Evolutionary conservation across 2,113 vertebrate species (phyloP).

Genomic region (Epinephelus lanceolatus): DNA sequence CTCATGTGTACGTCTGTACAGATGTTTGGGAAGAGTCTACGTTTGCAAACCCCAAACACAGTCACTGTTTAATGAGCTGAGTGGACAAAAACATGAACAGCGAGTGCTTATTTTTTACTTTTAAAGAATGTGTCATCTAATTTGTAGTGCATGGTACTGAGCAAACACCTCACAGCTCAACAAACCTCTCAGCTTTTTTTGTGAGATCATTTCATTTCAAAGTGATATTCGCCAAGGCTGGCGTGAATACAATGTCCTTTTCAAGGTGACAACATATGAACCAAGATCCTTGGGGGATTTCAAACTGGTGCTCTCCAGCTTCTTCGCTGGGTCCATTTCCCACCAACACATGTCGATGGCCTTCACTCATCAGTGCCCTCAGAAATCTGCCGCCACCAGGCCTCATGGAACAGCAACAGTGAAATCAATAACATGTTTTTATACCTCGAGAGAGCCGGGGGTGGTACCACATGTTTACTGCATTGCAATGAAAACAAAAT

Average conservation of each 20-base stretch:
- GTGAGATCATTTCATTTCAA: no score
- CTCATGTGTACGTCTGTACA: neutral
- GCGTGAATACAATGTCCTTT: neutral
- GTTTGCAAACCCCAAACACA: neutral
- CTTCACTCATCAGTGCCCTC: slow-evolving; percentile 58
- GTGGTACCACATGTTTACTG: slow-evolving; percentile 39
- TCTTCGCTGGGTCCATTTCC: slow-evolving; percentile 58
- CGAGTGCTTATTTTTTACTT: neutral
- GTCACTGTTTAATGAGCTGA: slow-evolving; percentile 3
- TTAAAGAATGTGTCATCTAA: neutral
- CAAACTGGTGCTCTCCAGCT: slow-evolving; percentile 8
- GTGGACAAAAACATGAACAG: neutral
- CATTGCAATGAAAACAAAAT: slow-evolving; percentile 51
- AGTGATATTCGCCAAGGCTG: neutral
- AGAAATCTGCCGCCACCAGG: slow-evolving; percentile 28
- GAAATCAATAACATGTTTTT: slow-evolving; percentile 72
- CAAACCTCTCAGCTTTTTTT: neutral
- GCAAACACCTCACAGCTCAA: neutral
- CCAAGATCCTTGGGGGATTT: slow-evolving; percentile 20
- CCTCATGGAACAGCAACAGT: slow-evolving; percentile 35
- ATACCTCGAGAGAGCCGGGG: slow-evolving; percentile 44
- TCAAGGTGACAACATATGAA: slow-evolving; percentile 39
- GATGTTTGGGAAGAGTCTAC: slow-evolving; percentile 8
- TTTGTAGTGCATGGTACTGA: neutral
- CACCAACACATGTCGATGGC: slow-evolving; percentile 38